Conservation (phyloP, 2,888 invertebrate species). For the Ptycholaimellus sp. region DNA sequence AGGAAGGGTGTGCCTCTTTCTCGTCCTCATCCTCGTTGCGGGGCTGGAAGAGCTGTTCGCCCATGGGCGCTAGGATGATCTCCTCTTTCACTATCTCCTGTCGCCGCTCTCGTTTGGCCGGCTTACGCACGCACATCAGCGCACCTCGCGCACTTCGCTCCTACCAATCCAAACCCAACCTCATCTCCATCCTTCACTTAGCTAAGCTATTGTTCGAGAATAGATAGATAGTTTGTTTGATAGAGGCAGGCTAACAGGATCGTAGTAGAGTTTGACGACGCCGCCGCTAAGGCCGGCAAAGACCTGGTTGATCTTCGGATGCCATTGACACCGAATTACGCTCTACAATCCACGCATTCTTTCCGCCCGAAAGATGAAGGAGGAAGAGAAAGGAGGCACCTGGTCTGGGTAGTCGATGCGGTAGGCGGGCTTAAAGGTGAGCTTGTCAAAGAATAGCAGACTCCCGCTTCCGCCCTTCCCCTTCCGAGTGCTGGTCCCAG, state of each 20-base stretch:
- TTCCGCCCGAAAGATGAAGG: neutral
- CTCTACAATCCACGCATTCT: slow-evolving; percentile 20
- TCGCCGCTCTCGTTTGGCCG: slow-evolving; percentile 22
- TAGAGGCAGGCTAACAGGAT: too few species aligned
- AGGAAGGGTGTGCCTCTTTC: slow-evolving; percentile 12
- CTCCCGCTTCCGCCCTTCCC: slow-evolving; percentile 36
- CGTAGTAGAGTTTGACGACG: slow-evolving; percentile 64
- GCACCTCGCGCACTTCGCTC: slow-evolving; percentile 59
- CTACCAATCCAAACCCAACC: too few species aligned
- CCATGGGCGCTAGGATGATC: slow-evolving; percentile 71
- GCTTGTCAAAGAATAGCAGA: slow-evolving; percentile 52
- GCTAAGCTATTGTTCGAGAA: too few species aligned
- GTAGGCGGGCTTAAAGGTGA: slow-evolving; percentile 47
- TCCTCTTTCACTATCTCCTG: slow-evolving; percentile 65
- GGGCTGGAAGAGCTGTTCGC: slow-evolving; percentile 71
- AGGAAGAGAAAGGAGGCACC: slow-evolving; percentile 13
- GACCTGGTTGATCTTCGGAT: slow-evolving; percentile 87
- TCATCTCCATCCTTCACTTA: too few species aligned
- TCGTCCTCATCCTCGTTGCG: slow-evolving; percentile 31
- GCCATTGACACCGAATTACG: slow-evolving; percentile 72
- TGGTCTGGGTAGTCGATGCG: slow-evolving; percentile 52
- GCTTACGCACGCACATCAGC: slow-evolving; percentile 49
- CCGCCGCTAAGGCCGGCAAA: slow-evolving; percentile 78
- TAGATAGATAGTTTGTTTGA: too few species aligned
- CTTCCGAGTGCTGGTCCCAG: slow-evolving; percentile 55